phyloP scores from a whole-genome alignment of 2,797 vertebrate species.

The Oreortyx pictus region DNA sequence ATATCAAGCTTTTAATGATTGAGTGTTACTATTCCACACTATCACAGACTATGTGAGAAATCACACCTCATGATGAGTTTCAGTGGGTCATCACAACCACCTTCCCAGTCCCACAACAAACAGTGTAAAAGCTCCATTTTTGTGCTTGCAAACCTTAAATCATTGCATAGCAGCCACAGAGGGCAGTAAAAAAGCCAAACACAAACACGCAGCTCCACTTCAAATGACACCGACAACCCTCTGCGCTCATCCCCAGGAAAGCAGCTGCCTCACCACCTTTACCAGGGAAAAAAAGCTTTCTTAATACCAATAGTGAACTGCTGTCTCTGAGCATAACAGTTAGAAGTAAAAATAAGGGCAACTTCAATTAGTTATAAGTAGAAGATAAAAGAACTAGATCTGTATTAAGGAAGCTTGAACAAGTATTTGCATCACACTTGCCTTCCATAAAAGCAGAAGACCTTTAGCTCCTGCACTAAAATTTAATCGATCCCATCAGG shows the following conservation, averaged over 20 bases:
- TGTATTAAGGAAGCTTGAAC: neutral
- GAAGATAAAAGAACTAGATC: neutral
- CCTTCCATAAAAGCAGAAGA: neutral
- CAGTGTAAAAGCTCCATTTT: neutral
- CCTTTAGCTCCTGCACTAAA: neutral
- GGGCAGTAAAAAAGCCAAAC: neutral
- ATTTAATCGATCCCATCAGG: neutral
- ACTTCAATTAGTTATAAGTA: neutral
- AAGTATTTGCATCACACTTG: neutral
- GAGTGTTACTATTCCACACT: neutral
- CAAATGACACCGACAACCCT: neutral
- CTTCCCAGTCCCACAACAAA: neutral
- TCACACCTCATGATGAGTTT: neutral
- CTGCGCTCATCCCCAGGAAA: fast-evolving
- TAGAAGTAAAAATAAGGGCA: no score
- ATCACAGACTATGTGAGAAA: neutral
- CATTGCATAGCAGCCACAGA: fast-evolving
- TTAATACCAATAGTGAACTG: neutral
- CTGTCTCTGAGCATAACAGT: neutral
- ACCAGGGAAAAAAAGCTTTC: neutral
- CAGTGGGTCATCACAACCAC: neutral
- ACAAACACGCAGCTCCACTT: neutral
- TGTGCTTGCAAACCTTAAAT: neutral
- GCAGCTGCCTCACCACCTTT: neutral
- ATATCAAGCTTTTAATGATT: neutral